Evolutionary conservation across 2,113 vertebrate species (phyloP).

Genomic region (Engystomops pustulosus): DNA sequence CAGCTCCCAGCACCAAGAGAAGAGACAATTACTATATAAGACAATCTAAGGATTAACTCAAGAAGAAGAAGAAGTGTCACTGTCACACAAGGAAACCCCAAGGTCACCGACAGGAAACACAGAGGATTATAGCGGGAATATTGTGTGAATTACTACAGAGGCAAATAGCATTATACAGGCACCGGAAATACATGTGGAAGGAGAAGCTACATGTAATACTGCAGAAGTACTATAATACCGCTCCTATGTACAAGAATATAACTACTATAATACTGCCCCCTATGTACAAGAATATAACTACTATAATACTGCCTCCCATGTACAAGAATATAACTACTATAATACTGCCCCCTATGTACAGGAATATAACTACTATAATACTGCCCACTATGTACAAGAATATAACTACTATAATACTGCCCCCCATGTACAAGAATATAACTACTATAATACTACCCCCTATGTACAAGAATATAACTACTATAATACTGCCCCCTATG

Average conservation of each 20-base stretch:
- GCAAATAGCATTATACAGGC: too few relatives aligned
- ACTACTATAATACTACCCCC: constrained; percentile 14
- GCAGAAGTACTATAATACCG: not conserved
- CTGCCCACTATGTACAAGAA: not conserved
- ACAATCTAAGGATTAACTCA: constrained; percentile 8
- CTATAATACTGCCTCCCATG: constrained; percentile 6
- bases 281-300: constrained; percentile 3
- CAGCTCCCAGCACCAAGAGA: not conserved
- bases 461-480: not conserved
- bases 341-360: not conserved
- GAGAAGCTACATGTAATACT: too few relatives aligned
- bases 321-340: constrained; percentile 16
- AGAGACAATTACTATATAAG: not conserved
- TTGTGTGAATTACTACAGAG: too few relatives aligned
- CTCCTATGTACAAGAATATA: not conserved
- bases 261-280: constrained; percentile 1
- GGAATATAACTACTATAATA: constrained; percentile 6
- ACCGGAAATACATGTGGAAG: too few relatives aligned
- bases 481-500: constrained; percentile 8
- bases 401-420: not conserved
- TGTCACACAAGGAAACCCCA: not conserved
- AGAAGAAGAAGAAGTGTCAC: not conserved
- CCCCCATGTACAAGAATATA: constrained; percentile 4
- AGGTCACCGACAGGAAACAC: not conserved
- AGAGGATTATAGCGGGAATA: not conserved